A percentile compares a stretch with the other conserved stretches of the same genome.
phyloP scores from a whole-genome alignment of 2,888 invertebrate species.

The Oeneis ivallda region DNA sequence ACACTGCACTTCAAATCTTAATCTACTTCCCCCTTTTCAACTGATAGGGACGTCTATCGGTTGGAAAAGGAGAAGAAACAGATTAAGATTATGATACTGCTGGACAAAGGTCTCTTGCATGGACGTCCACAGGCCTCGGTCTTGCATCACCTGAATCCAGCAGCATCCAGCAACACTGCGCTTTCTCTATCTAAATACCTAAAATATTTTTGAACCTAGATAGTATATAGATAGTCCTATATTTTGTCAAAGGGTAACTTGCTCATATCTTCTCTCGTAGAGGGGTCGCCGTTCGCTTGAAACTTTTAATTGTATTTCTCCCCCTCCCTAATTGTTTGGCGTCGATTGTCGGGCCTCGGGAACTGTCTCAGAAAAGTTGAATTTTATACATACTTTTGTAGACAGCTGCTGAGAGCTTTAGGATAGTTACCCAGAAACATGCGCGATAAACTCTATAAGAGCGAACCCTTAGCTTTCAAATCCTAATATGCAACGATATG shows the following conservation, averaged over 20 bases:
- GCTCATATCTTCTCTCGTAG: not conserved
- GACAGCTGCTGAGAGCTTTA: slow-evolving; percentile 36
- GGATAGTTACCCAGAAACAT: slow-evolving; percentile 20
- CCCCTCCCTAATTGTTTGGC: slow-evolving; percentile 36
- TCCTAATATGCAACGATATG: no score
- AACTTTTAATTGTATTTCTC: slow-evolving; percentile 46
- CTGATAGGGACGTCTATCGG: no score
- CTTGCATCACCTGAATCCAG: no score
- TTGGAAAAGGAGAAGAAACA: no score
- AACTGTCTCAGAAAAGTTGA: slow-evolving; percentile 34
- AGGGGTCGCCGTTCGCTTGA: slow-evolving; percentile 17
- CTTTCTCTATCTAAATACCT: no score
- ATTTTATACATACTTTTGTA: slow-evolving; percentile 36
- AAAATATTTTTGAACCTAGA: not conserved
- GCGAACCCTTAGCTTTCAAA: no score
- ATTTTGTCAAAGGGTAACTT: not conserved
- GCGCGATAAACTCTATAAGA: not conserved
- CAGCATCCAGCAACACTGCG: no score
- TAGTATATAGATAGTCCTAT: no score
- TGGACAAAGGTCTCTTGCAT: no score
- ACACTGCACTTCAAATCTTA: not conserved
- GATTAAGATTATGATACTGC: no score
- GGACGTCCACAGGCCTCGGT: no score
- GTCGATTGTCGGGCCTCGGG: slow-evolving; percentile 32
- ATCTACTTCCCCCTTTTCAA: no score